Evolutionary conservation across 2,888 invertebrate species (phyloP).

Genomic region (Troides aeacus): DNA sequence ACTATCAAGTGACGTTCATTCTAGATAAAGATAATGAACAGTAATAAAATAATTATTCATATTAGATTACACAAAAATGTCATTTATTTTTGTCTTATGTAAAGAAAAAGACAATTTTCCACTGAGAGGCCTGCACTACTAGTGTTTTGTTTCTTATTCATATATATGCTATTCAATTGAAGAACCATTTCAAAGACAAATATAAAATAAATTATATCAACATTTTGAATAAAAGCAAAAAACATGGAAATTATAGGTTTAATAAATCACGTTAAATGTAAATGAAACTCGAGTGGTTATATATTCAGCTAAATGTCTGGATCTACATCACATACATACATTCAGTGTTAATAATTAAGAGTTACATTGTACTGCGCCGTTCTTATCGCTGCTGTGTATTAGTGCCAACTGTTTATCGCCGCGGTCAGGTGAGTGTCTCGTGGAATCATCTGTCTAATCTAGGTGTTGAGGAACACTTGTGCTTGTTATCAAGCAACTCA

Average conservation of each 20-base stretch:
- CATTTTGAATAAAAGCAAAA: no score
- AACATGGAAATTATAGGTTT: neutral
- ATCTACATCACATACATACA: neutral
- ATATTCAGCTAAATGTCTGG: neutral
- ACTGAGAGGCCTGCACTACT: no score
- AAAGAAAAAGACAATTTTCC: no score
- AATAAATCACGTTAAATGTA: neutral
- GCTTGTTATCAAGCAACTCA: conserved; percentile 1
- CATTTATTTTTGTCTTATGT: no score
- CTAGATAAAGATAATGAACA: no score
- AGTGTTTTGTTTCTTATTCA: no score
- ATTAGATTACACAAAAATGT: no score
- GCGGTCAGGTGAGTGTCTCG: conserved; percentile 22
- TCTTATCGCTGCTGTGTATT: conserved; percentile 11
- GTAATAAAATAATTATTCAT: no score
- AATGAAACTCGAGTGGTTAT: neutral
- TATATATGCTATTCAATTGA: no score
- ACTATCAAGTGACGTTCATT: no score
- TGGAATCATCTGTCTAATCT: conserved; percentile 17
- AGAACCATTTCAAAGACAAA: no score
- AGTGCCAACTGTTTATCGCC: conserved; percentile 20
- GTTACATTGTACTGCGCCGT: conserved; percentile 9
- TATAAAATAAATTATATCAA: neutral
- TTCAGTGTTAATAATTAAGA: conserved; percentile 15
- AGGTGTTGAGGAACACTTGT: conserved; percentile 6